These are phyloP conservation scores for Pseudochaenichthys georgianus DNA, from an alignment of 2,797 vertebrate species.

Conservation along the genomic window DNA sequence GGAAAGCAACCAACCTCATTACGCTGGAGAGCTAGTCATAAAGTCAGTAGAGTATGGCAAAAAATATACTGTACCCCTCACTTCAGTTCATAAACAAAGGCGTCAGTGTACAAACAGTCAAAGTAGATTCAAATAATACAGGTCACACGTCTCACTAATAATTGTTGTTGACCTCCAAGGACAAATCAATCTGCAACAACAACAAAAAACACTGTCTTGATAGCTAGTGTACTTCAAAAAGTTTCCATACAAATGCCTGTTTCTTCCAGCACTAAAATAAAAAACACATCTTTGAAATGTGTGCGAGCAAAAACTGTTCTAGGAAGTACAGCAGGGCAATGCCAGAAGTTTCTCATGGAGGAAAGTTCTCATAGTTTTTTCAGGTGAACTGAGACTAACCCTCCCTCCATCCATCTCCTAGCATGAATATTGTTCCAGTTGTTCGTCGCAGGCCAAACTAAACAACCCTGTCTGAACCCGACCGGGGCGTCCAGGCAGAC, in stretches of 20 bases:
- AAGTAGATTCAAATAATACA: conserved; percentile 1
- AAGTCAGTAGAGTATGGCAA: conserved; percentile 50
- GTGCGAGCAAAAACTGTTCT: conserved; percentile 24
- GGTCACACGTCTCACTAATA: conserved; percentile 9
- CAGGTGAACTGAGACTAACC: conserved; percentile 65
- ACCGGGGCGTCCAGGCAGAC: conserved; percentile 27
- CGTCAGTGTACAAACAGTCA: not conserved
- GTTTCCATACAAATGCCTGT: conserved; percentile 34
- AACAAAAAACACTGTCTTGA: conserved; percentile 14
- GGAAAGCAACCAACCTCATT: conserved; percentile 70
- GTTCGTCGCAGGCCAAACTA: conserved; percentile 65
- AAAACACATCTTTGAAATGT: conserved; percentile 37
- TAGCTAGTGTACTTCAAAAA: conserved; percentile 1
- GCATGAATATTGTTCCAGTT: conserved; percentile 70
- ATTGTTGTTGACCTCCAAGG: conserved; percentile 19
- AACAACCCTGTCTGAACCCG: conserved; percentile 57
- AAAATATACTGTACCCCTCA: conserved; percentile 30
- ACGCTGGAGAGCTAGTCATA: conserved; percentile 44
- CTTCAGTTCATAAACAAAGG: conserved; percentile 19
- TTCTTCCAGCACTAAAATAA: conserved; percentile 31
- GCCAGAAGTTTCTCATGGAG: conserved; percentile 42
- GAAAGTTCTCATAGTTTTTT: conserved; percentile 50
- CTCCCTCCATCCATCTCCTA: conserved; percentile 62
- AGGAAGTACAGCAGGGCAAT: not conserved
- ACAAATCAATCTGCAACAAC: conserved; percentile 16